A percentile compares a stretch with the other conserved stretches of the same genome.
Evolutionary conservation across 2,797 vertebrate species (phyloP).

Genomic region (Enteromius fasciolatus): DNA sequence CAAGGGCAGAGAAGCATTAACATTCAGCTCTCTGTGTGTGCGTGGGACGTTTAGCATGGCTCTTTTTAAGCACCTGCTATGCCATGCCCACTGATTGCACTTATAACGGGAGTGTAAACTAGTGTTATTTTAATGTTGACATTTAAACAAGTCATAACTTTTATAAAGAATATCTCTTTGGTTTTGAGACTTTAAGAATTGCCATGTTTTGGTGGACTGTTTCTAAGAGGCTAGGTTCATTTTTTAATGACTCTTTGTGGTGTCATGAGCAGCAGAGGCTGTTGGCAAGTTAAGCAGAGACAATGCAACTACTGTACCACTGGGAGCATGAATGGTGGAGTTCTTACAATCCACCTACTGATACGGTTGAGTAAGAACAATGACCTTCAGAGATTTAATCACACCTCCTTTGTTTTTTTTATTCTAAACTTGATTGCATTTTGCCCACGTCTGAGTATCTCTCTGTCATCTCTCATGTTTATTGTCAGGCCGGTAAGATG

Average conservation of each 20-base stretch:
- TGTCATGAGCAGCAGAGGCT: background rate
- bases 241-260: background rate
- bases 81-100: background rate
- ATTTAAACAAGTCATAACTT: no score
- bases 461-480: conserved; percentile 9
- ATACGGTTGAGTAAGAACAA: background rate
- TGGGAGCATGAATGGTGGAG: background rate
- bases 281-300: background rate
- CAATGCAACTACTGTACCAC: background rate
- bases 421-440: background rate
- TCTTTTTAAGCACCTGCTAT: background rate
- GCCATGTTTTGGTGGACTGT: no score
- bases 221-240: background rate
- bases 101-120: background rate
- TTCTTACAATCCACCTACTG: background rate
- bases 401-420: background rate
- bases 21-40: background rate
- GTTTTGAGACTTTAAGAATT: no score
- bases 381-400: conserved; percentile 22
- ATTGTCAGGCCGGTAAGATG: conserved; percentile 27
- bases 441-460: background rate
- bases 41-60: background rate
- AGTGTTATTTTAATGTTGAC: background rate
- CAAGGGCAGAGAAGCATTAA: conserved; percentile 34
- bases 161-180: no score